Percentiles rank a stretch among this genome's conserved stretches.
These are phyloP conservation scores for Capreolus pygargus DNA, from an alignment of 2,113 vertebrate species.

Conservation along the genomic window DNA sequence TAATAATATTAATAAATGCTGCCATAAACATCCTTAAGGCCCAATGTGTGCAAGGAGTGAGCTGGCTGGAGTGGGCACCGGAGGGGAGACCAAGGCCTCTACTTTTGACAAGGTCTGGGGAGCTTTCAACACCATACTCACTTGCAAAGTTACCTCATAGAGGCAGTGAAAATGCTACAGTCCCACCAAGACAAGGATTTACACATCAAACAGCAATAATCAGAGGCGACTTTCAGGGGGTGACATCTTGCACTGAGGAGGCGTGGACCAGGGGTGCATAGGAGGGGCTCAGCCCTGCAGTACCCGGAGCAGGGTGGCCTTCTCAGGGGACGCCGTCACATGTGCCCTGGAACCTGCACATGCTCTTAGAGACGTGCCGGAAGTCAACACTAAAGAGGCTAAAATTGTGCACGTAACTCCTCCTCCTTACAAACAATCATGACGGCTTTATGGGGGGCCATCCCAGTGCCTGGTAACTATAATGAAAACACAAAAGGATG, in stretches of 20 bases:
- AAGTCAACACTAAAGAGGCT: neutral
- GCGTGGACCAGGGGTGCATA: fast-evolving
- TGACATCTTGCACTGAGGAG: neutral
- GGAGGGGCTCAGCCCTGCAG: fast-evolving
- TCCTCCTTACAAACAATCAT: neutral
- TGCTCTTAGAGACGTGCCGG: neutral
- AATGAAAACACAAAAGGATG: neutral
- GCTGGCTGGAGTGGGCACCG: neutral
- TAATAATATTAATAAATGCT: neutral
- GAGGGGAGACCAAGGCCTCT: fast-evolving
- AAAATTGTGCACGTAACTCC: neutral
- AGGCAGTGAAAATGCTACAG: neutral
- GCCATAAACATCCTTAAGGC: neutral
- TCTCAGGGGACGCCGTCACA: fast-evolving
- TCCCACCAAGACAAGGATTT: neutral
- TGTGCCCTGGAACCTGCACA: fast-evolving
- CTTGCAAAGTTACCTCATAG: neutral
- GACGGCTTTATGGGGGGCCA: neutral
- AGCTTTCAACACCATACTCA: fast-evolving
- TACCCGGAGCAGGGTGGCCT: fast-evolving
- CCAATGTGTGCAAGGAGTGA: neutral
- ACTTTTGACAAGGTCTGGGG: neutral
- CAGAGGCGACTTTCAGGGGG: neutral
- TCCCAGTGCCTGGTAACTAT: neutral
- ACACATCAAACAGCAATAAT: neutral